These are phyloP conservation scores for Halichoeres trimaculatus DNA, from an alignment of 2,113 vertebrate species.

Conservation along the genomic window DNA sequence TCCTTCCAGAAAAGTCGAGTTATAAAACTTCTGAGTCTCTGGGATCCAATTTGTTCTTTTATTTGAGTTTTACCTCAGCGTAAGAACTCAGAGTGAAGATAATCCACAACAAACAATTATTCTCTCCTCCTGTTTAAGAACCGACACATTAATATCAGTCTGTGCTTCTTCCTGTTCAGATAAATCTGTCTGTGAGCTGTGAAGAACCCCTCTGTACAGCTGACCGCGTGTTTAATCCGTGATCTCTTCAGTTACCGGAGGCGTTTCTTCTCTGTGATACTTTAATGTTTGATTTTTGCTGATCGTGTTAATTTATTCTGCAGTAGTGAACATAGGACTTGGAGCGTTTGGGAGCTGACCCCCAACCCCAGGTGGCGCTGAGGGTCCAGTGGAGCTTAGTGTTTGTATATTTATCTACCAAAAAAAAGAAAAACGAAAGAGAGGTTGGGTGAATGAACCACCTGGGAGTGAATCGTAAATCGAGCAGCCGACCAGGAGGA, in stretches of 20 bases:
- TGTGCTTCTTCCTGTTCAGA: background rate
- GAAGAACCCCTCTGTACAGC: conserved; percentile 22
- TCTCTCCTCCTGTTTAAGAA: background rate
- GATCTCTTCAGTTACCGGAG: conserved; percentile 1
- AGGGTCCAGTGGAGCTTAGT: background rate
- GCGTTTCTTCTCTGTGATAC: conserved; percentile 35
- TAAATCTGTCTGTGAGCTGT: conserved; percentile 21
- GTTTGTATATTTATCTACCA: conserved; percentile 14
- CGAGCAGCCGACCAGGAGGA: background rate
- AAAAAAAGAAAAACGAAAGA: background rate
- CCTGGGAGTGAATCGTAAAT: conserved; percentile 8
- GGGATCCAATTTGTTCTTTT: background rate
- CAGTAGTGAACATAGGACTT: conserved; percentile 26
- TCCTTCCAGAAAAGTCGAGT: background rate
- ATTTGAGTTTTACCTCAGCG: background rate
- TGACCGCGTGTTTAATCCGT: conserved; percentile 1
- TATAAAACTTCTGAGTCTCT: background rate
- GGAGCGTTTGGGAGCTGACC: conserved; percentile 4
- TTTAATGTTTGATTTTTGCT: conserved; percentile 44
- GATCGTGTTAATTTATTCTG: conserved; percentile 74
- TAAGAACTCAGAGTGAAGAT: background rate
- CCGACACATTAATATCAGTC: background rate
- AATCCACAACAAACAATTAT: background rate
- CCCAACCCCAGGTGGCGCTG: conserved; percentile 44
- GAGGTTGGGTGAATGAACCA: background rate